Evolutionary conservation across 1,140 invertebrate species (phyloP).

Genomic region (Calliopsis andreniformis): DNA sequence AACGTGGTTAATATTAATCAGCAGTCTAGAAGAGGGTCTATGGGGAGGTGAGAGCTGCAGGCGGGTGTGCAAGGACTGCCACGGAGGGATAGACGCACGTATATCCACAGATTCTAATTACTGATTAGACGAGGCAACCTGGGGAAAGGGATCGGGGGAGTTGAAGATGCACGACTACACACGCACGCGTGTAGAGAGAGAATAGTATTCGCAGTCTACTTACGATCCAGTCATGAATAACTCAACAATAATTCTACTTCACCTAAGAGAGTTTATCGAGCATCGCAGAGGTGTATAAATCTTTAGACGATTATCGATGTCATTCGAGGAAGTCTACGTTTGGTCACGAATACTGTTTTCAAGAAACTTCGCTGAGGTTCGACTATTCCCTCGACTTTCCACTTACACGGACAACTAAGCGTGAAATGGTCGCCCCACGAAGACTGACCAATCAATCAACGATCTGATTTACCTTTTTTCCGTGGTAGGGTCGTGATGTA

Average conservation of each 20-base stretch:
- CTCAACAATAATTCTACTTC: too few species aligned
- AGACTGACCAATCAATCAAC: too few species aligned
- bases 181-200: constrained; percentile 13
- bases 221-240: constrained; percentile 24
- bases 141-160: constrained; percentile 53
- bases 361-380: too few species aligned
- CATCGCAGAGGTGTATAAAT: too few species aligned
- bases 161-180: constrained; percentile 13
- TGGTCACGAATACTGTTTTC: background rate
- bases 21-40: constrained; percentile 56
- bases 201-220: constrained; percentile 33
- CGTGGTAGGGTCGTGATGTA: too few species aligned
- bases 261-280: too few species aligned
- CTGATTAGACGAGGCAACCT: constrained; percentile 63
- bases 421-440: too few species aligned
- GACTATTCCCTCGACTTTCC: too few species aligned
- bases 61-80: constrained; percentile 38
- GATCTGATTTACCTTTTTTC: too few species aligned
- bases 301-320: too few species aligned
- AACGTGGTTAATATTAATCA: constrained; percentile 71
- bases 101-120: constrained; percentile 71
- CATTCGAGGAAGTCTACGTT: too few species aligned
- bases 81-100: constrained; percentile 47
- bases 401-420: too few species aligned
- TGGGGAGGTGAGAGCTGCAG: constrained; percentile 28